These are phyloP conservation scores for Chromobotia macracanthus DNA, from an alignment of 2,797 vertebrate species.

Conservation along the genomic window DNA sequence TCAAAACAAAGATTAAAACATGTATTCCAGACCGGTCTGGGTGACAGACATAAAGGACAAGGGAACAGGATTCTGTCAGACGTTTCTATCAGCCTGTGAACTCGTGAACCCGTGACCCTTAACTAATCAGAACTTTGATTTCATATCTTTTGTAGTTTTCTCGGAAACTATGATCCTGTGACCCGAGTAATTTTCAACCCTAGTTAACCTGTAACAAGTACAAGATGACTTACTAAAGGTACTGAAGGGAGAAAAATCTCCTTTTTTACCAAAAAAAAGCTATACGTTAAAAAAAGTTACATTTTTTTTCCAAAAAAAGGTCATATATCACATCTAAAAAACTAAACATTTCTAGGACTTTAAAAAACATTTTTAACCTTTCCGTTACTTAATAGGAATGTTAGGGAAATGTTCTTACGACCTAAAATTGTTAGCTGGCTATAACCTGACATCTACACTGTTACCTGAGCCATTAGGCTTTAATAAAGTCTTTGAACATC, in stretches of 20 bases:
- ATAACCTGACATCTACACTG: background rate
- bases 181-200: constrained; percentile 10
- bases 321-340: no score
- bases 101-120: constrained; percentile 5
- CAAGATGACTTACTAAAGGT: background rate
- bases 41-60: background rate
- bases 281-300: no score
- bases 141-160: background rate
- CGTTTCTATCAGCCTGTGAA: background rate
- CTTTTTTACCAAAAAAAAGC: background rate
- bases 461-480: background rate
- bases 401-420: no score
- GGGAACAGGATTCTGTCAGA: background rate
- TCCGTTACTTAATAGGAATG: no score
- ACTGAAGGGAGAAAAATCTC: no score
- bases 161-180: constrained; percentile 24
- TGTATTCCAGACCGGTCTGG: background rate
- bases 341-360: no score
- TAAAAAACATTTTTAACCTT: no score
- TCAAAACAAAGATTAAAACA: constrained; percentile 20
- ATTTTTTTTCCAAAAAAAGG: no score
- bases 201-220: constrained; percentile 18
- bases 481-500: background rate
- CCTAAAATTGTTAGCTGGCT: no score
- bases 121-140: constrained; percentile 34